Conservation (phyloP, 1,140 invertebrate genomes). For the Rhyzopertha dominica region DNA sequence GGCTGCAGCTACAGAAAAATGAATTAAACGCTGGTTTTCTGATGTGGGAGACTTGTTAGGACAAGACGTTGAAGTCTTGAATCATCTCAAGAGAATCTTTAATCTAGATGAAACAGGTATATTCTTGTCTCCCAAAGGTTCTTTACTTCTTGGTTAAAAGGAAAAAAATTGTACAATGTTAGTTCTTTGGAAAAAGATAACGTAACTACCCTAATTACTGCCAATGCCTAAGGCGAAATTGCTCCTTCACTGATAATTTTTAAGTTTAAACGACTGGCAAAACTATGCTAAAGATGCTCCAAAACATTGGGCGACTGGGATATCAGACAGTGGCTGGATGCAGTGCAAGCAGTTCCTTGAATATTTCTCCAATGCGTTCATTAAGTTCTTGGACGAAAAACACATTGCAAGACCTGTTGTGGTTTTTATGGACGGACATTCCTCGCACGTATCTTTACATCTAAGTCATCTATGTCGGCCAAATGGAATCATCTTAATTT, state of each 20-base stretch:
- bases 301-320: slow-evolving; percentile 25
- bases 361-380: slow-evolving; percentile 31
- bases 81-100: too few species aligned
- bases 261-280: slow-evolving; percentile 35
- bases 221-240: slow-evolving; percentile 33
- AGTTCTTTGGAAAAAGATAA: slow-evolving; percentile 25
- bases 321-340: slow-evolving; percentile 31
- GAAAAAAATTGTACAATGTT: slow-evolving; percentile 1
- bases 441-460: slow-evolving; percentile 38
- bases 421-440: slow-evolving; percentile 13
- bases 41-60: too few species aligned
- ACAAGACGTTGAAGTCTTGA: too few species aligned
- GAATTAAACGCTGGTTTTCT: too few species aligned
- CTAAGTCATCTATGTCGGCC: slow-evolving; percentile 33
- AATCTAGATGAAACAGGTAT: too few species aligned
- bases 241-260: slow-evolving; percentile 40
- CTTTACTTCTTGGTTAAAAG: slow-evolving; percentile 1
- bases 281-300: slow-evolving; percentile 19
- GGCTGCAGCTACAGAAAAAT: too few species aligned
- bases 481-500: slow-evolving; percentile 40
- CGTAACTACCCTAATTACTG: slow-evolving; percentile 23
- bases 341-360: slow-evolving; percentile 27
- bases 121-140: too few species aligned
- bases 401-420: slow-evolving; percentile 4
- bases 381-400: slow-evolving; percentile 15